Evolutionary conservation across 2,797 vertebrate genomes (phyloP), one percentile per base, ranked within the genome.

Genomic region (Loris lydekkerianus): DNA sequence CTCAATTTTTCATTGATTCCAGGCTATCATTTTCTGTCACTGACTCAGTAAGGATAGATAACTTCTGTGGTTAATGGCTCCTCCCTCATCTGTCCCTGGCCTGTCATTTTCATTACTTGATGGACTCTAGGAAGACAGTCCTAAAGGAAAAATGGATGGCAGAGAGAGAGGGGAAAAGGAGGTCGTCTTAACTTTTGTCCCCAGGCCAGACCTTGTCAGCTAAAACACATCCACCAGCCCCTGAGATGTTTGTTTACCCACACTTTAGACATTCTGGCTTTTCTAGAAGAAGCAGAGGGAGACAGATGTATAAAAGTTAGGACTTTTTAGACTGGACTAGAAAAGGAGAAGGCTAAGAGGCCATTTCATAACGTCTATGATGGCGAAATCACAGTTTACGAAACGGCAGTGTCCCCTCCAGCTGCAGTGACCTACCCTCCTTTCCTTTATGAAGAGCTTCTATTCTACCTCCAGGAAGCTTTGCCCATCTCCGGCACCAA

Each of bases 1-100:
- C 46, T 95, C 37, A 0, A 46, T 29, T 94, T 90, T 70, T 85
- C 89, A 83, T 63, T 63, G 60, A 86, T 82, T 56, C 37, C 89
- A 89, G 67, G 46, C 46, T 67, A 25, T 73, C 7, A 31, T 63
- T 70, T 70, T 85, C 65, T 89, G 77, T 61, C 7, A n/a, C 58
- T 37, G 77, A 69, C 53, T 86, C 80, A 67, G 3, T 15, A 61
- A 92, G 85, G 61, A 84, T 61, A 81, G 63, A 80, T 25, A 58
- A 93, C 46, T 20, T 20, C 0, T 29, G 7, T 2, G 8, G 43
- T 18, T 80, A 70, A 78, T 4, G 4, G 46, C 56, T 61, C 80
- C 14, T 65, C 34, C 69, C 46, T 49, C 14, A 0, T 34, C 60
- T 86, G 67, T 70, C 67, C 69, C 43, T 67, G 53, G 69, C 92